Evolutionary conservation across 37 sponge, comb jelly and placozoan genomes (phyloP), one percentile per base, ranked within the genome.

Genomic region (Crambe crambe): DNA sequence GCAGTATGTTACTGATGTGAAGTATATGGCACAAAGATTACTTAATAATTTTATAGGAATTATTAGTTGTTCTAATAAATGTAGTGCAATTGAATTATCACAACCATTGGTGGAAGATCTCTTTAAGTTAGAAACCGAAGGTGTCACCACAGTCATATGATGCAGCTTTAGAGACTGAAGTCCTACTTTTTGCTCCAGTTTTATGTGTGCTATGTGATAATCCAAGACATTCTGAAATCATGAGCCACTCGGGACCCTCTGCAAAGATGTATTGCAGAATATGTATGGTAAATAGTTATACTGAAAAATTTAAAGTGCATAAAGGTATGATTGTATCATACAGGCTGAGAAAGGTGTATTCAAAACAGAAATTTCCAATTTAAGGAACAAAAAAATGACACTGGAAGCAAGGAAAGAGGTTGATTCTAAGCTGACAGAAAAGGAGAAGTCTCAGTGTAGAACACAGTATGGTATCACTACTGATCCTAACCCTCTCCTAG

Each of bases 211-310:
- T 83, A 18, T n/a, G 76, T 32, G 76, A 83, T 29, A 83, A 83
- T 32, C 76, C 76, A 29, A 54, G 84, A 37, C 70, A 69, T 21
- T 83, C 84, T 0, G 76, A 83, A 54, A 26, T 83, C 15, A 69
- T 83, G 32, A 58, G 44, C 29, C 84, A 83, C 32, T 36, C 75
- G 3, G 84, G 84, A 20, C 15, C 56, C 9, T 42, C 75, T 34
- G 84, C 84, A 47, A 64, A 66, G 8, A 75, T 65, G 41, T 75
- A 73, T 31, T 83, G 84, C 41, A 56, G 76, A 31, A 68, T 83
- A 30, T 83, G 84, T 40, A 65, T 75, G 84, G 84, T 83, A 42
- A 68, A 76, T 67, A 25, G 38, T 21, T 4, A 38, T 72, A 8
- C 6, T 8, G 30, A 29, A 4, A 61, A 29, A 61, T 20, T 23